Conservation (phyloP, 2,797 vertebrate species). For the Karalla daura region DNA sequence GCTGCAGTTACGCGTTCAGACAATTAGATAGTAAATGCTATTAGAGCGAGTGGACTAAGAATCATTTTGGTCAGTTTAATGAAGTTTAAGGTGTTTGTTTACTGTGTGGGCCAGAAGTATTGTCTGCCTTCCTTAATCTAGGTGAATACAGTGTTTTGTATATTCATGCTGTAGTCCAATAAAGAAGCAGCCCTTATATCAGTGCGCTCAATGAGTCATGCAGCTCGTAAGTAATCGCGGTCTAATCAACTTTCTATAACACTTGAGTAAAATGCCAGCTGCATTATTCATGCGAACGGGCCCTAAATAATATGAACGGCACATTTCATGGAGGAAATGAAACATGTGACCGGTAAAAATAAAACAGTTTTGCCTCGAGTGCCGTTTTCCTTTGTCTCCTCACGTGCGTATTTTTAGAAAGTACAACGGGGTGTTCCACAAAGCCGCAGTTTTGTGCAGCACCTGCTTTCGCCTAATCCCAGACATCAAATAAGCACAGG, state of each 20-base stretch:
- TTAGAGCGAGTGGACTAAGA: no score
- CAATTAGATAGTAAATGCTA: no score
- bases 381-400: neutral
- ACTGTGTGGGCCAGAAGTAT: no score
- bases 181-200: no score
- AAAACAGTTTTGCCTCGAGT: neutral
- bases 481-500: neutral
- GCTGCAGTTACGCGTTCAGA: no score
- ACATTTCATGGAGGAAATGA: neutral
- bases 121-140: no score
- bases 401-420: slow-evolving; percentile 2
- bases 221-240: neutral
- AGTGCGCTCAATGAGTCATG: no score
- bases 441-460: slow-evolving; percentile 4
- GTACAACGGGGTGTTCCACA: neutral
- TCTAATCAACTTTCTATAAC: neutral
- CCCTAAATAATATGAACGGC: neutral
- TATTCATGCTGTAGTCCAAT: no score
- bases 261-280: neutral
- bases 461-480: slow-evolving; percentile 3
- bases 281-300: neutral
- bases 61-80: no score
- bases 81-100: no score
- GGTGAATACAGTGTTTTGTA: neutral
- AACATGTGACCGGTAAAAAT: no score